phyloP scores from a whole-genome alignment of 1,140 invertebrate genomes.

The Heliconius hermathena region DNA sequence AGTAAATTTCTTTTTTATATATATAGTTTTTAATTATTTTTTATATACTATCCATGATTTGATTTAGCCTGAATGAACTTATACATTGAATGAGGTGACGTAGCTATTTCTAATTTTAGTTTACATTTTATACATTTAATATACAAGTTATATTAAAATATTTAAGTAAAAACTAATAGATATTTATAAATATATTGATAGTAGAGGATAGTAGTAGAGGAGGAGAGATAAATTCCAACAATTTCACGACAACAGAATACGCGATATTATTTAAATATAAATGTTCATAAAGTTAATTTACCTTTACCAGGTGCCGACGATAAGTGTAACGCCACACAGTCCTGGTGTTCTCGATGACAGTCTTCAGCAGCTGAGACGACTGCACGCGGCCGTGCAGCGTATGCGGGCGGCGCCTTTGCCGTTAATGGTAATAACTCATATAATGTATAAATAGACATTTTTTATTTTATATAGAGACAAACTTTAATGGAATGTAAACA shows the following conservation, averaged over 20 bases:
- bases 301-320: slow-evolving; percentile 85
- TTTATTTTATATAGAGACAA: too few relatives aligned
- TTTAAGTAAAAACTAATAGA: too few relatives aligned
- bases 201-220: too few relatives aligned
- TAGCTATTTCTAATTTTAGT: background rate
- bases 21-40: background rate
- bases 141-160: too few relatives aligned
- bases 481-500: too few relatives aligned
- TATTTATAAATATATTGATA: too few relatives aligned
- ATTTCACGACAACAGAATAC: too few relatives aligned
- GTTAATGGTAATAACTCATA: slow-evolving; percentile 52
- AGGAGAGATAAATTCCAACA: too few relatives aligned
- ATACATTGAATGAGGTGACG: background rate
- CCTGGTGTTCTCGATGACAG: slow-evolving; percentile 88
- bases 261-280: too few relatives aligned
- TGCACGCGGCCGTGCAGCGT: slow-evolving; percentile 88
- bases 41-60: background rate
- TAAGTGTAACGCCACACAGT: slow-evolving; percentile 93
- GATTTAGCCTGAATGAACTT: background rate
- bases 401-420: slow-evolving; percentile 86
- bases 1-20: slow-evolving; percentile 30
- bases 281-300: too few relatives aligned
- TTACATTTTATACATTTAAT: too few relatives aligned
- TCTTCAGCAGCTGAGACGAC: slow-evolving; percentile 87
- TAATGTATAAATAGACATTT: background rate